Percentiles rank a stretch among this genome's conserved stretches.
Evolutionary conservation across 2,113 vertebrate genomes (phyloP).

Genomic region (Ammodytes dubius): DNA sequence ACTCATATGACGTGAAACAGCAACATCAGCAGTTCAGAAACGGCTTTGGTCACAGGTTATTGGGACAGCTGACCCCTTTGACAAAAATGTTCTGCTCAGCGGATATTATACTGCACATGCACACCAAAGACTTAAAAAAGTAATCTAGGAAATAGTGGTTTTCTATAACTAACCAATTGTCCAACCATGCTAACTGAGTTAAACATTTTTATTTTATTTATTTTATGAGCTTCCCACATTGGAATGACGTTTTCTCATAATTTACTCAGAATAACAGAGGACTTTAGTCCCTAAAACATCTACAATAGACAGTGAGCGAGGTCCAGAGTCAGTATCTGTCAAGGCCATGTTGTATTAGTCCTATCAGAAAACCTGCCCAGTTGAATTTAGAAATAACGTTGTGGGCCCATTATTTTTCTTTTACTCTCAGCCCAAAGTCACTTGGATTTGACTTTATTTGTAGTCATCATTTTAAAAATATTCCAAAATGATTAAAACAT

Average conservation of each 20-base stretch:
- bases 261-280: background rate
- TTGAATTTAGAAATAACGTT: background rate
- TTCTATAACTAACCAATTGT: background rate
- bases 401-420: background rate
- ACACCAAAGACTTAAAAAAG: slow-evolving; percentile 15
- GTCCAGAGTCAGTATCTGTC: too few relatives aligned
- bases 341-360: too few relatives aligned
- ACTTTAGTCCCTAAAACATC: background rate
- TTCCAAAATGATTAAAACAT: background rate
- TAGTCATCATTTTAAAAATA: background rate
- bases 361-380: too few relatives aligned
- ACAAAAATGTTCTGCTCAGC: slow-evolving; percentile 45
- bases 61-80: slow-evolving; percentile 58
- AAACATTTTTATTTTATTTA: background rate
- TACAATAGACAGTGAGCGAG: background rate
- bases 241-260: background rate
- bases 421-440: background rate
- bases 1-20: slow-evolving; percentile 24
- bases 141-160: background rate
- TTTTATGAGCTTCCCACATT: too few relatives aligned
- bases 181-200: background rate
- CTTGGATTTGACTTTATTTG: background rate
- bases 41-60: slow-evolving; percentile 62
- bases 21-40: slow-evolving; percentile 44
- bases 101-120: slow-evolving; percentile 27